Evolutionary conservation across 2,888 invertebrate genomes (phyloP), one percentile per base, ranked within the genome.

Genomic region (Eubasilissa splendida): DNA sequence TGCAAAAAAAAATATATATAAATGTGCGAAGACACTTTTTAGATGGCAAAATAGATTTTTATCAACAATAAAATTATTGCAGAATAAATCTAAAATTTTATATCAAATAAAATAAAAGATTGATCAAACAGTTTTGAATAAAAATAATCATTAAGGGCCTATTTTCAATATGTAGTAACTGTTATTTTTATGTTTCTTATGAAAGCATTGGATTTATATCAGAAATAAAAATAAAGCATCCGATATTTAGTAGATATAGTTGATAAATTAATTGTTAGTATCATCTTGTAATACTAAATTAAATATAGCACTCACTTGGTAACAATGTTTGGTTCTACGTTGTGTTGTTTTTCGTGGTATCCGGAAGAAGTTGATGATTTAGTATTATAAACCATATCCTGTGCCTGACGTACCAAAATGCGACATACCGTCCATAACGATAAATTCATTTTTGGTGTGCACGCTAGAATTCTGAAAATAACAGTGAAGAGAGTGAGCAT

Each of bases 391-490:
- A 82, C 65, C 12, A 77, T 63, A 2, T 87, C 88, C 83, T 90
- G 90, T 7, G 90, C 85, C 84, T 91, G 90, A 53, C 89, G 87
- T 59, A 90, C 83, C 68, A 90, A 74, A 80, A 86, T 87, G 84
- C 87, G 85, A 82, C 90, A 90, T 63, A 90, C 85, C 83, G 87
- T 86, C 90, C 91, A 89, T 33, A 94, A 84, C 68, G 93, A 92
- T 85, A 91, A 93, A 85, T 93, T 93, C 88, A 95, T 90, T 86
- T 93, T 92, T 0, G 96, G 96, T 3, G 94, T 92, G 86, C 93
- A 92, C 83, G 92, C 88, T 86, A 95, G 90, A 84, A 95, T 92
- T 87, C 95, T 96, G 88, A 50, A 87, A 87, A 85, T 84, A 79
- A 84, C 82, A 65, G 31, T 65, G 11, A 65, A 65, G 11, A 65